Conservation (phyloP, 2,797 vertebrate genomes). For the Threskiornis aethiopicus region DNA sequence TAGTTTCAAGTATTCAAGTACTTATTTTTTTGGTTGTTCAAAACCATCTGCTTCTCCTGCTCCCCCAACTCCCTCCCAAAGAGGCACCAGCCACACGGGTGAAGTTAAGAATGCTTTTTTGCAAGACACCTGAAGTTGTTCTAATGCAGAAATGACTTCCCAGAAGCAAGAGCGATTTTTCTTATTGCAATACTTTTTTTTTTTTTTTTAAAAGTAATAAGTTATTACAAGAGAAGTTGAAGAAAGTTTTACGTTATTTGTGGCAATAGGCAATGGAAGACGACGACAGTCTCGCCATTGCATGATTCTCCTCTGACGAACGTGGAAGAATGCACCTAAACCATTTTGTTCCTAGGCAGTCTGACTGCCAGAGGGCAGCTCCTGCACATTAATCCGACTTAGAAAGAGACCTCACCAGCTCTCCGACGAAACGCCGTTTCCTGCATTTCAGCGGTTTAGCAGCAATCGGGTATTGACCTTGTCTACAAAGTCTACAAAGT, state of each 20-base stretch:
- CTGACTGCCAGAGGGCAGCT: background rate
- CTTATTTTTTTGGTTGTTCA: conserved; percentile 53
- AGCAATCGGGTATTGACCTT: background rate
- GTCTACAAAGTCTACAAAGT: conserved; percentile 45
- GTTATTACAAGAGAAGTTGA: conserved; percentile 35
- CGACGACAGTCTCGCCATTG: conserved; percentile 6
- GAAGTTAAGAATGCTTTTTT: background rate
- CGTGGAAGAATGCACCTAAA: background rate
- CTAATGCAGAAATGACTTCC: background rate
- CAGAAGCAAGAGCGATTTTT: background rate
- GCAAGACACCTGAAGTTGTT: background rate
- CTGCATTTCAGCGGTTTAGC: background rate
- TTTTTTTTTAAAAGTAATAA: conserved; percentile 34
- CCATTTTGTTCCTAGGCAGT: background rate
- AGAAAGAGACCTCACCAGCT: background rate
- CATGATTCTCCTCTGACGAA: conserved; percentile 54
- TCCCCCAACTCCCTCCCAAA: background rate
- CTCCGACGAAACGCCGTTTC: background rate
- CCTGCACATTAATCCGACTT: background rate
- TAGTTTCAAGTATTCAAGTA: conserved; percentile 64
- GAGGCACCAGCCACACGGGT: background rate
- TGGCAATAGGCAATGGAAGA: background rate
- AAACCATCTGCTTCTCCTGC: background rate
- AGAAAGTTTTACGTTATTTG: background rate
- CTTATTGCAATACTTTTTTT: background rate